Evolutionary conservation across 2,797 vertebrate species (phyloP), one percentile per base, ranked within the genome.

Genomic region (Argyrosomus regius): DNA sequence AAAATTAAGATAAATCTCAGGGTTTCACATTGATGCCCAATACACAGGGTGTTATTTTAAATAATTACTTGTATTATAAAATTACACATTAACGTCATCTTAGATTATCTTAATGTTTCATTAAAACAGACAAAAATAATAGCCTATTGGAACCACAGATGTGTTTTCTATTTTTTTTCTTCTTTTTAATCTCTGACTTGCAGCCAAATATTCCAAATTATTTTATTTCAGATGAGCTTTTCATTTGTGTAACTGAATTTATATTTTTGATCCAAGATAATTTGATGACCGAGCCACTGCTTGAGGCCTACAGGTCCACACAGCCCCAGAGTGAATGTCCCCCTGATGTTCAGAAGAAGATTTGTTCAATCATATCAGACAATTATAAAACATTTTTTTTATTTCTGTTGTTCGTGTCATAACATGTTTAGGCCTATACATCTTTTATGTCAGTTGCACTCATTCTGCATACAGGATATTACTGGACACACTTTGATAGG

Each of bases 361-460:
- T 77, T 41, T 76, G 69, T 64, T 88, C 43, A 72, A 90, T 90
- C 80, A 89, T 83, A 56, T 90, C 87, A 94, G 90, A 93, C 90
- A 89, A 77, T 92, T 93, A 91, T 91, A 93, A 94, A 93, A 92
- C 88, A 78, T 73, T 79, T 87, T 87, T 73, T 91, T 93, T 87
- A 89, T 93, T 92, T 91, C 76, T 87, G 76, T 79, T 82, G 72
- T 85, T 88, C 72, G 79, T 75, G 76, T 91, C 87, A 87, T 89
- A 88, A 89, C 89, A 90, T 82, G 84, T 89, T 84, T 89, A 74
- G 81, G 86, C 88, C 83, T 92, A 73, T 93, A 93, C 93, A 93
- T 89, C 54, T 75, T 88, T 89, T 78, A 81, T 64, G 81, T 86
- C 81, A 83, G 43, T 91, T 91, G 90, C 89, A 90, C 75, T 93